Evolutionary conservation across 1,140 invertebrate genomes (phyloP).

Genomic region (Orchestia grillus): DNA sequence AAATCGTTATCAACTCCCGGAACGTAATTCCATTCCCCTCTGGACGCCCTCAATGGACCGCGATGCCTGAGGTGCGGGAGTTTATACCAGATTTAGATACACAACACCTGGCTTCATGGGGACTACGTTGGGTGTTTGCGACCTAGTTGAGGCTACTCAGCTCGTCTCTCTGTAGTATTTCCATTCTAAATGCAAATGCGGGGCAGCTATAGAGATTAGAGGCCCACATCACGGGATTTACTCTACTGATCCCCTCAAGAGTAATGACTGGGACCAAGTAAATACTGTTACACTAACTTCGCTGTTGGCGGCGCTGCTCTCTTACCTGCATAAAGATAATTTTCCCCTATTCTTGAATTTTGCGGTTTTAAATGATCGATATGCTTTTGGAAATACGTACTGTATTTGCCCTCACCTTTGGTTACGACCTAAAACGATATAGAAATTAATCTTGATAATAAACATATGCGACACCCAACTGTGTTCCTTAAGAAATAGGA

Average conservation of each 20-base stretch:
- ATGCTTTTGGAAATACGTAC: not conserved
- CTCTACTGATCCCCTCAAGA: not conserved
- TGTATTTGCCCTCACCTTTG: not conserved
- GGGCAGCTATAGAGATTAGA: constrained; percentile 41
- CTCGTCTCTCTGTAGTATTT: constrained; percentile 4
- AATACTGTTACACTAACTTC: not conserved
- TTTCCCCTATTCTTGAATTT: not conserved
- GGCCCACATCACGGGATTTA: not conserved
- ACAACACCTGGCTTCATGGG: constrained; percentile 8
- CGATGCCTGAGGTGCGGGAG: not conserved
- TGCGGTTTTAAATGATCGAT: not conserved
- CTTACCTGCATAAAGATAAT: not conserved
- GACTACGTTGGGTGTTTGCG: not conserved
- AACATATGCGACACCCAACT: not conserved
- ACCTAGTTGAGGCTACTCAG: not conserved
- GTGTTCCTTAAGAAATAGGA: not conserved
- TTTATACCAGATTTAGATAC: constrained; percentile 2
- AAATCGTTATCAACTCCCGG: not conserved
- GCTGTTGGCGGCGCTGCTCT: not conserved
- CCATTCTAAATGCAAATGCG: constrained; percentile 49
- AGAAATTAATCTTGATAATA: not conserved
- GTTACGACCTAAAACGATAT: not conserved
- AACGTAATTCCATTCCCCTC: not conserved
- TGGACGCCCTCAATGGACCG: not conserved
- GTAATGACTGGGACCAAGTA: not conserved